These are phyloP conservation scores for Coecobrya sp. DNA, from an alignment of 2,888 invertebrate genomes.

Conservation along the genomic window DNA sequence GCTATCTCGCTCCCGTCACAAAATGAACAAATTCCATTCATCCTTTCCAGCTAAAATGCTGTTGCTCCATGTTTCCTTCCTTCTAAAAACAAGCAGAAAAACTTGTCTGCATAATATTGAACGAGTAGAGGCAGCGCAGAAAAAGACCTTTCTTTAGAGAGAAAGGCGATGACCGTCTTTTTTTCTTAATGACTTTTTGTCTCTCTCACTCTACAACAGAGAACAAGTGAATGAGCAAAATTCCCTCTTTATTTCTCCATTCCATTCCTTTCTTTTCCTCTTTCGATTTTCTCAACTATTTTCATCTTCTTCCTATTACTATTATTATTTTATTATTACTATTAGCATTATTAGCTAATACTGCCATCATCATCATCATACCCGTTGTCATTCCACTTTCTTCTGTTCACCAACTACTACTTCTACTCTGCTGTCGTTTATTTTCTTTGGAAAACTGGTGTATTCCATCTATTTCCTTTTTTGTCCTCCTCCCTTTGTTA, in stretches of 20 bases:
- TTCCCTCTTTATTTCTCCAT: constrained; percentile 69
- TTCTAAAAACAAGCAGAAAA: constrained; percentile 5
- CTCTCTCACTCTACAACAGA: constrained; percentile 23
- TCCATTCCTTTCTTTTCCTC: constrained; percentile 53
- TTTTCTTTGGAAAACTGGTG: background rate
- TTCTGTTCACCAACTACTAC: background rate
- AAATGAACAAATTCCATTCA: constrained; percentile 62
- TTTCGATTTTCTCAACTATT: constrained; percentile 58
- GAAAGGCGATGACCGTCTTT: constrained; percentile 66
- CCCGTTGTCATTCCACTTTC: background rate
- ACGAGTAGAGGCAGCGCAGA: constrained; percentile 11
- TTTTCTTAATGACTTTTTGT: constrained; percentile 72
- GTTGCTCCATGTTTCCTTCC: constrained; percentile 30
- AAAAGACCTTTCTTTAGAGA: constrained; percentile 24
- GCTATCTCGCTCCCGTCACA: background rate
- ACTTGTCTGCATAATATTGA: constrained; percentile 61
- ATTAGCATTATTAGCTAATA: constrained; percentile 72
- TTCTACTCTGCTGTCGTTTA: background rate
- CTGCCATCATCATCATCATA: constrained; percentile 5
- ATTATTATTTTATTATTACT: constrained; percentile 38
- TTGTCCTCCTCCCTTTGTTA: constrained; percentile 7
- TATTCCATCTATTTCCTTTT: background rate
- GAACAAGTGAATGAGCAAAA: constrained; percentile 40
- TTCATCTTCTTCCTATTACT: constrained; percentile 54
- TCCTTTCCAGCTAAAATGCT: constrained; percentile 35